A percentile compares a stretch with the other conserved stretches of the same genome.
Conservation (phyloP, 2,113 vertebrate species). For the Rhinolophus sinicus region DNA sequence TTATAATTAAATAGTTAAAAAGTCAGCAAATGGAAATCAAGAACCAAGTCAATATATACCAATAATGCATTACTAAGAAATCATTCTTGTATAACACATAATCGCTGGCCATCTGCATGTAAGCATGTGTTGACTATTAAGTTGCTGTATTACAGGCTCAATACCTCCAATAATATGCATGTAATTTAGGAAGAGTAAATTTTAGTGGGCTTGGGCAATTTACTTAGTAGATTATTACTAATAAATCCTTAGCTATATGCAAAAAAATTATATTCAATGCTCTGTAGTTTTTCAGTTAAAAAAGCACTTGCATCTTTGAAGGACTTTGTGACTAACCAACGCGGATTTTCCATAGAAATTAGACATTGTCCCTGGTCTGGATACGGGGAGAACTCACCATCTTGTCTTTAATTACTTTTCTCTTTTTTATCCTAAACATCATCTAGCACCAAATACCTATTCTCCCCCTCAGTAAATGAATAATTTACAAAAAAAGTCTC, state of each 20-base stretch:
- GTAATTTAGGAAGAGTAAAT: not conserved
- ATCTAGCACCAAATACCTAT: not conserved
- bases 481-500: not conserved
- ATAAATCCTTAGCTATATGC: not conserved
- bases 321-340: not conserved
- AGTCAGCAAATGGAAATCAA: not conserved
- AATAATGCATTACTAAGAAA: not conserved
- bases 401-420: not conserved
- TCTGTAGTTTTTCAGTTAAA: not conserved
- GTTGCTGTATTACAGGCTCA: not conserved
- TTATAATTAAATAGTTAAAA: conserved; percentile 42
- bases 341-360: not conserved
- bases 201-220: not conserved
- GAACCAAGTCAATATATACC: not conserved
- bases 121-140: not conserved
- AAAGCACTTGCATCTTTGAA: not conserved
- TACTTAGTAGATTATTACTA: not conserved
- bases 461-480: not conserved
- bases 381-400: not conserved
- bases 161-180: not conserved
- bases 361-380: not conserved
- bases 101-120: not conserved
- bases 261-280: not conserved
- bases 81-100: not conserved
- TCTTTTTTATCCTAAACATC: not conserved